phyloP scores from a whole-genome alignment of 92 coral and sea anemone species.

The Zoanthus gigantus region DNA sequence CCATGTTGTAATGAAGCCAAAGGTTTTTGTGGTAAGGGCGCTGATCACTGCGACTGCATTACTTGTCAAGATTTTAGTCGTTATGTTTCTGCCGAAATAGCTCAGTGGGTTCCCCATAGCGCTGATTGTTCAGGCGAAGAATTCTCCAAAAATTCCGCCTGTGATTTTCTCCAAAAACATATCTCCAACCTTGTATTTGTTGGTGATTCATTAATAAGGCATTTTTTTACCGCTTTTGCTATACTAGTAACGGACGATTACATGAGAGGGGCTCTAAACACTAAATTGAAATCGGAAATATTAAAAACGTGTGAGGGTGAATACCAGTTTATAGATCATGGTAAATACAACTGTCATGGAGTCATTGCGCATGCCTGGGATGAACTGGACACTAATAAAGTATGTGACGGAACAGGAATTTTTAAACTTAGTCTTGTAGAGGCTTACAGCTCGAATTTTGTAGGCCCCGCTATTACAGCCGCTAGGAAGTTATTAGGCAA shows the following conservation, averaged over 20 bases:
- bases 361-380: conserved; percentile 52
- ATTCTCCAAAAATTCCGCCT: conserved; percentile 43
- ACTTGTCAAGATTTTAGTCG: conserved; percentile 67
- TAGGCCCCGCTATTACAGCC: conserved; percentile 40
- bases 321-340: conserved; percentile 72
- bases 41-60: conserved; percentile 59
- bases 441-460: conserved; percentile 48
- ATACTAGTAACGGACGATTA: conserved; percentile 63
- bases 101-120: conserved; percentile 60
- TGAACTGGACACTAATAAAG: conserved; percentile 48
- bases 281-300: conserved; percentile 14
- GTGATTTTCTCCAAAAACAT: conserved; percentile 46
- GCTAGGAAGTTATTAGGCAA: conserved; percentile 57
- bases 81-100: conserved; percentile 64
- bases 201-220: conserved; percentile 79
- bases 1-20: conserved; percentile 78
- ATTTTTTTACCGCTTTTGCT: conserved; percentile 63
- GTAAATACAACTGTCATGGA: conserved; percentile 67
- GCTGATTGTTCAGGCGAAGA: conserved; percentile 43
- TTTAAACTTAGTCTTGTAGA: conserved; percentile 64
- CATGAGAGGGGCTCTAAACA: conserved; percentile 57
- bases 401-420: conserved; percentile 59
- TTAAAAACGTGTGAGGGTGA: conserved; percentile 68
- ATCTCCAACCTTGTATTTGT: conserved; percentile 65
- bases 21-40: conserved; percentile 66